Evolutionary conservation across 2,113 vertebrate genomes (phyloP), one percentile per base, ranked within the genome.

Genomic region (Leucoraja erinaceus): DNA sequence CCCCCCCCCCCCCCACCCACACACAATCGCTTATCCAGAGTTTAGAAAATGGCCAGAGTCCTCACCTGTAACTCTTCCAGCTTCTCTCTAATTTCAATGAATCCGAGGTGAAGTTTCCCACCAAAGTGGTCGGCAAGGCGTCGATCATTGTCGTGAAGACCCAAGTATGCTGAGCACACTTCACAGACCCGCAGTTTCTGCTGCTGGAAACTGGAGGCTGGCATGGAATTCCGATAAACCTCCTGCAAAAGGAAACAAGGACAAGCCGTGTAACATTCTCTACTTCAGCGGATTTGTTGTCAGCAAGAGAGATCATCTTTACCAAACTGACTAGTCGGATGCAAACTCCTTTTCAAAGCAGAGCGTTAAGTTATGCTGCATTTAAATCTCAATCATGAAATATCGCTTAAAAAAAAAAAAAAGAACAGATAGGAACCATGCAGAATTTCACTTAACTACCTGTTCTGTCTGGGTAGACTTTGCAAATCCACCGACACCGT

Each of bases 21-120:
- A n/a, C 38, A 47, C 38, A 47, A 47, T 47, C 38, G 59, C 28
- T 59, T 56, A 22, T 8, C 81, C 56, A n/a, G 25, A 11, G 25
- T 28, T 84, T 72, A 72, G 56, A 10, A 12, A 84, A 61, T 84
- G 81, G 56, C 4, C 56, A 28, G 18, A 38, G 25, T 66, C 38
- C 95, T 95, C 97, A 99, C 99, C 97, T 98, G 97, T 92, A 99
- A 96, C 95, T 98, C 98, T 93, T 99, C 98, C 78, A 99, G 97
- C 94, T 99, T 99, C 95, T 99, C 99, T 68, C 99, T 97, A 95
- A 99, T 99, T 96, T 99, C 98, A 95, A 99, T 99, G 95, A 99
- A 99, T 94, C 99, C 99, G 93, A 99, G 95, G 94, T 99, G 99
- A 70, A 99, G 96, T 95, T 99, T 99, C 93, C 99, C 99, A 61